Conservation (phyloP, 2,888 invertebrate species). For the Drosophila glabriapex region DNA sequence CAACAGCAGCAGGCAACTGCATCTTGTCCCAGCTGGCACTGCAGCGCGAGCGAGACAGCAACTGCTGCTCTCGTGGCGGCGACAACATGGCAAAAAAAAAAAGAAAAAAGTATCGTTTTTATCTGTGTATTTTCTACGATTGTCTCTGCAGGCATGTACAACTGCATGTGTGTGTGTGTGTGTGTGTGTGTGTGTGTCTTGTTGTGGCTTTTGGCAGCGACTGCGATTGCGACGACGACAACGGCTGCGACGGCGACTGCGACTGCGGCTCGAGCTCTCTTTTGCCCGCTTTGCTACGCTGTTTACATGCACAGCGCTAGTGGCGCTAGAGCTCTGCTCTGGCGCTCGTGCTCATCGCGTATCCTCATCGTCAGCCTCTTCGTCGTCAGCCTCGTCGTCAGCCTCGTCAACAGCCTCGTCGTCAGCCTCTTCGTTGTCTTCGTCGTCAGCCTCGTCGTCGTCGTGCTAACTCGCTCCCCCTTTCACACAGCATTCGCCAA, state of each 20-base stretch:
- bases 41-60: conserved; percentile 39
- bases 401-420: conserved; percentile 46
- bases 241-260: conserved; percentile 27
- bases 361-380: conserved; percentile 11
- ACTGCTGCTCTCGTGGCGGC: conserved; percentile 44
- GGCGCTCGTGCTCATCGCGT: conserved; percentile 20
- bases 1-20: conserved; percentile 33
- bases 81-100: conserved; percentile 50
- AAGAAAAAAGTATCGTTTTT: conserved; percentile 73
- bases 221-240: background rate
- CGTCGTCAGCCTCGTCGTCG: background rate
- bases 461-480: conserved; percentile 66
- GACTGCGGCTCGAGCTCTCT: conserved; percentile 48
- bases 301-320: conserved; percentile 27
- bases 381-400: conserved; percentile 47
- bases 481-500: conserved; percentile 13
- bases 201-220: conserved; percentile 8
- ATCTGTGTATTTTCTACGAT: conserved; percentile 75
- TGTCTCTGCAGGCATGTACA: conserved; percentile 63
- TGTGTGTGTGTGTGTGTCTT: conserved; percentile 11
- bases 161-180: background rate
- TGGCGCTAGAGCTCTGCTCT: conserved; percentile 58
- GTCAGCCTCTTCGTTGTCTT: conserved; percentile 18
- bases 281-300: conserved; percentile 38
- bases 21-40: background rate